phyloP scores from a whole-genome alignment of 2,797 vertebrate genomes.

The Arrhamphus sclerolepis region DNA sequence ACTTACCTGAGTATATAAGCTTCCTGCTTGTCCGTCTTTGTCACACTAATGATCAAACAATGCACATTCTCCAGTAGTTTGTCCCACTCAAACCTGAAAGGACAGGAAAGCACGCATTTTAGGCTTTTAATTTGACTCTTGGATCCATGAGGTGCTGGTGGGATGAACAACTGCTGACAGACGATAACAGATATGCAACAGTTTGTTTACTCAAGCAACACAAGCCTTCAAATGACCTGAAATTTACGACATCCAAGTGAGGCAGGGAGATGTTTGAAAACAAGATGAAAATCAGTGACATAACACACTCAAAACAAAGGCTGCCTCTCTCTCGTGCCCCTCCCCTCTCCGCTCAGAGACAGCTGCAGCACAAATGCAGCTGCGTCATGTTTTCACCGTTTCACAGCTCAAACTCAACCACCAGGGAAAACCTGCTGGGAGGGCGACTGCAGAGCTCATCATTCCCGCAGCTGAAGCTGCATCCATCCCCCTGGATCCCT shows the following conservation, averaged over 20 bases:
- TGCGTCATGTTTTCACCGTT: constrained; percentile 52
- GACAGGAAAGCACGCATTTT: neutral
- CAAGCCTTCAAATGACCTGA: no score
- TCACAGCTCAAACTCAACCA: constrained; percentile 19
- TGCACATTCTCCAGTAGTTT: constrained; percentile 99
- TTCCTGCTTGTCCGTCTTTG: constrained; percentile 99
- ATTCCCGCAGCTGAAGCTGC: constrained; percentile 37
- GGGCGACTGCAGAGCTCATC: constrained; percentile 8
- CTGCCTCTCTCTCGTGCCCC: neutral
- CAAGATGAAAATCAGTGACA: no score
- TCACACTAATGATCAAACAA: constrained; percentile 99
- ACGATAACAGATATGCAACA: no score
- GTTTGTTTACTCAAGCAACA: no score
- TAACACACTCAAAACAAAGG: neutral
- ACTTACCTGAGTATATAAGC: constrained; percentile 99
- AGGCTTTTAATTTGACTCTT: no score
- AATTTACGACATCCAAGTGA: no score
- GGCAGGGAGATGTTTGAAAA: no score
- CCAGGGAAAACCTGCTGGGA: constrained; percentile 32
- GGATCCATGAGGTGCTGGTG: no score
- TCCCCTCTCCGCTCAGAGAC: constrained; percentile 27
- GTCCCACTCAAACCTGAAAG: constrained; percentile 97
- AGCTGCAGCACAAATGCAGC: constrained; percentile 53
- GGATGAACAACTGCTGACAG: no score
- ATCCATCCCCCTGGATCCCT: neutral